Conservation (phyloP, 2,888 invertebrate genomes). For the Barypeithes pellucidus region DNA sequence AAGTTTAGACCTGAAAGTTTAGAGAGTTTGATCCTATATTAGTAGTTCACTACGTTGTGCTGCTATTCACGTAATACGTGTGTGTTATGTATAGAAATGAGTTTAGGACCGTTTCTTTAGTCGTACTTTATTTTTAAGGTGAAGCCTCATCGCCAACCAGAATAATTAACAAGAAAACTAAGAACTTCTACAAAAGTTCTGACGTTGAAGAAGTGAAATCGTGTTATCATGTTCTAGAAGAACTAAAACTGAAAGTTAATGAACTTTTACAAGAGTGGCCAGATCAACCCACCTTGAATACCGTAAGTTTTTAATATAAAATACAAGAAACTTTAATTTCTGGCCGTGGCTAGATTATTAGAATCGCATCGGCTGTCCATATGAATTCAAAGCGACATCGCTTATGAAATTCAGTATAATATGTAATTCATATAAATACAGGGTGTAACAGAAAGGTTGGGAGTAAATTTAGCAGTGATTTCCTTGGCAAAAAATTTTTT, state of each 20-base stretch:
- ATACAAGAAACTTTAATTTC: too few species aligned
- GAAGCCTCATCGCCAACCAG: constrained; percentile 57
- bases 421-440: too few species aligned
- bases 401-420: too few species aligned
- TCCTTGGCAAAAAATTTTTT: too few species aligned
- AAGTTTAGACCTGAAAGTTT: background rate
- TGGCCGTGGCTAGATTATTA: too few species aligned
- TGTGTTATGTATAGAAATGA: background rate
- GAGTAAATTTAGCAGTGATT: too few species aligned
- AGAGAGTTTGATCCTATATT: background rate
- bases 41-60: background rate
- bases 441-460: too few species aligned
- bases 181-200: constrained; percentile 89
- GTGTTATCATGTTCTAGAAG: constrained; percentile 80
- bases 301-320: constrained; percentile 72
- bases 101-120: background rate
- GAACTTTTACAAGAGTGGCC: constrained; percentile 87
- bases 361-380: too few species aligned
- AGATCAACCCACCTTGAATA: constrained; percentile 89
- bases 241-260: constrained; percentile 76
- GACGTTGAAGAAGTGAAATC: constrained; percentile 85
- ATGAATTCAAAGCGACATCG: too few species aligned
- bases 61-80: background rate
- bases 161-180: constrained; percentile 57
- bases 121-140: constrained; percentile 45